Conservation (phyloP, 2,797 vertebrate genomes). For the Pseudomugil gertrudae region DNA sequence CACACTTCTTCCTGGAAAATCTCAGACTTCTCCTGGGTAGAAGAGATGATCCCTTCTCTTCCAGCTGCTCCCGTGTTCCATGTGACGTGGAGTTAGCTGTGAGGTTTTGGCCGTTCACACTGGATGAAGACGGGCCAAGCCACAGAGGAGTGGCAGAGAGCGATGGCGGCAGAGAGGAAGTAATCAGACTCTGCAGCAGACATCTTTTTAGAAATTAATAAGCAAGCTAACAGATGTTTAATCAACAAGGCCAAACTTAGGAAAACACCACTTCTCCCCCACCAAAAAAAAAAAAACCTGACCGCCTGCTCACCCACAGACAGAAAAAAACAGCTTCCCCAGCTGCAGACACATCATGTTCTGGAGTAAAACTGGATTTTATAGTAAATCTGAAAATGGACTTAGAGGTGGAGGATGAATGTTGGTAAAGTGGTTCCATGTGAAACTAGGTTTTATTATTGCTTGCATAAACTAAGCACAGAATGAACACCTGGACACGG, state of each 20-base stretch:
- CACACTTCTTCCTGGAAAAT: constrained; percentile 37
- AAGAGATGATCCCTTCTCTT: constrained; percentile 30
- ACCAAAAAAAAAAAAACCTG: too few species aligned
- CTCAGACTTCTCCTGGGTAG: constrained; percentile 24
- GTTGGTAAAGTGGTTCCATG: too few species aligned
- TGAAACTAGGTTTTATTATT: too few species aligned
- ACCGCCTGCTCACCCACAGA: too few species aligned
- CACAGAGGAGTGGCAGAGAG: constrained; percentile 40
- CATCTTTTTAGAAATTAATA: constrained; percentile 53
- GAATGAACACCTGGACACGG: too few species aligned
- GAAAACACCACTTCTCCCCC: constrained; percentile 23
- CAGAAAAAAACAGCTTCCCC: too few species aligned
- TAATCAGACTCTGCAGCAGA: constrained; percentile 42
- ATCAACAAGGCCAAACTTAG: constrained; percentile 34
- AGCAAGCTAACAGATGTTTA: constrained; percentile 47
- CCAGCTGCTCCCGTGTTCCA: constrained; percentile 20
- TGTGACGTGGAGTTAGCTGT: constrained; percentile 26
- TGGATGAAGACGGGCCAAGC: constrained; percentile 31
- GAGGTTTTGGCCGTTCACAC: constrained; percentile 35
- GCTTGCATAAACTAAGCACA: too few species aligned
- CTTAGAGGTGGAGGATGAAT: too few species aligned
- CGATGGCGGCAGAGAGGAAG: constrained; percentile 49
- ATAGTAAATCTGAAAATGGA: too few species aligned
- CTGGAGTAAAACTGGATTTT: too few species aligned
- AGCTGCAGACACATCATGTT: too few species aligned